Conservation (phyloP, 1,140 invertebrate species). For the Meteorus sp. region DNA sequence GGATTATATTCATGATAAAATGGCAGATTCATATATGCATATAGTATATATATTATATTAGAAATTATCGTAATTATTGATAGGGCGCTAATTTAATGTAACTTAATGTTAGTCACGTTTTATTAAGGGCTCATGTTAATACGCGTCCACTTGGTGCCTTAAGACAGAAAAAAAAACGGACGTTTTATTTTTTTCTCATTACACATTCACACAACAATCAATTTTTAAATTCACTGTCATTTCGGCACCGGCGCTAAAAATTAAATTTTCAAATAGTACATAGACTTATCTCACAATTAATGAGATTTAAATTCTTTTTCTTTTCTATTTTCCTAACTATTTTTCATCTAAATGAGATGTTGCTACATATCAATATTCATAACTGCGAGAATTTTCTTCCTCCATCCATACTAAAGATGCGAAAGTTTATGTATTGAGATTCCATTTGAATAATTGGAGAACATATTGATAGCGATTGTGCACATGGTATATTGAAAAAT, state of each 20-base stretch:
- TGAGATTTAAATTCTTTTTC: not conserved
- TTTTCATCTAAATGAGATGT: too few species aligned
- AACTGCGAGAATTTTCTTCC: too few species aligned
- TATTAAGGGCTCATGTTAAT: constrained; percentile 15
- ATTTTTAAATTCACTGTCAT: constrained; percentile 2
- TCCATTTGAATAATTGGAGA: too few species aligned
- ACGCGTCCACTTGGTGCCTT: constrained; percentile 33
- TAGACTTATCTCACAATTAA: not conserved
- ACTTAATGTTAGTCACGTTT: constrained; percentile 21
- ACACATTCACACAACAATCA: not conserved
- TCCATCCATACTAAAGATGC: too few species aligned
- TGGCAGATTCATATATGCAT: constrained; percentile 3
- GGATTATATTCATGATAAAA: too few species aligned
- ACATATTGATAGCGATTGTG: not conserved
- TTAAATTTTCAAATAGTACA: too few species aligned
- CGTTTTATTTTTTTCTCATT: constrained; percentile 10
- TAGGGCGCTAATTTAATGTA: constrained; percentile 6
- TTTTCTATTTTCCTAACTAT: not conserved
- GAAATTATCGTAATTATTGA: not conserved
- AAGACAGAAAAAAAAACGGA: constrained; percentile 26
- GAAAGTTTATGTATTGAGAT: too few species aligned
- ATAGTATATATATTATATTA: too few species aligned
- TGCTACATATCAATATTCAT: too few species aligned
- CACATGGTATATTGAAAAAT: not conserved
- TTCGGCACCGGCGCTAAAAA: constrained; percentile 1